Base-by-base conservation (phyloP, 2,797 vertebrate species). In the Neosalanx taihuensis region DNA sequence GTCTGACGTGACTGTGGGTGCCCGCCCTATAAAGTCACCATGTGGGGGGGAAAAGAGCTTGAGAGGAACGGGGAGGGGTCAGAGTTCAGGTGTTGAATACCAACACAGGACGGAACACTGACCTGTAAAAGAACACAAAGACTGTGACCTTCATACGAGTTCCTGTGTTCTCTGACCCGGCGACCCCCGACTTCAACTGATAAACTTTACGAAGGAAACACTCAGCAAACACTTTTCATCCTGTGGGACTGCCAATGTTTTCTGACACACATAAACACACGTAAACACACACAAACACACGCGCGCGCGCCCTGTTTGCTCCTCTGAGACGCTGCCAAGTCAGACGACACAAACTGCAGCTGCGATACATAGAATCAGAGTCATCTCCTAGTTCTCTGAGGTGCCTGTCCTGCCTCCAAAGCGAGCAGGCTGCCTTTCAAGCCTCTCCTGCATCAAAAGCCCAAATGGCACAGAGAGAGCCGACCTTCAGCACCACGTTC, bases 21-120 rank as follows among this genome's bases (percentile, higher is more conserved):
- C 41, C 33, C 33, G 33, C 13, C 10, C 1, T 4, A 4, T 35
- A 35, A 46, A 46, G 41, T 46, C 41, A 46, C 41, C 2, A 46
- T 46, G 41, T 46, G 10, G 7, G 41, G 10, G 10, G 7, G 41
- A 46, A 46, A 56, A 5, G n/a, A 41, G 72, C 58, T 61, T 30
- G 15, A 65, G 5, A 17, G 73, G 72, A 26, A 65, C 9, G 9
- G 20, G 46, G 37, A 69, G 81, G 68, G 67, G 79, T 90, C 86
- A 89, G 80, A 88, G 89, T 77, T 91, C 86, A 90, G 76, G 71
- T 73, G 82, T 87, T 82, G 82, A 85, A 86, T 83, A 86, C 78
- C 74, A 67, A 30, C 61, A 17, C 71, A 85, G 72, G 71, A 87
- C 57, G 83, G 51, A 74, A 61, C 78, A 20, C 13, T 31, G 78